Conservation (phyloP, 1,140 invertebrate species). For the Aphaenogaster ashmeadi region DNA sequence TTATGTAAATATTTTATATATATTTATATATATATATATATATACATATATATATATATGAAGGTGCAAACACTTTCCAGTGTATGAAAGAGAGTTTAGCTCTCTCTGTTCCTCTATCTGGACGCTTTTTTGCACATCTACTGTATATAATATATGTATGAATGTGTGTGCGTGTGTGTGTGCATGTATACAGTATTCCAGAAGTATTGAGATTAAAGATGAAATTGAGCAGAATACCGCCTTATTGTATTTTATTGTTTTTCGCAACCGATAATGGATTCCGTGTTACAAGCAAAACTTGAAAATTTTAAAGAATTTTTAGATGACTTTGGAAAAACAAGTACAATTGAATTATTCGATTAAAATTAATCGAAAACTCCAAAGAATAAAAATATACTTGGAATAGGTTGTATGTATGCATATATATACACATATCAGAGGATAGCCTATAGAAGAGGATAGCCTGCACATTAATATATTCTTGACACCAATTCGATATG, state of each 20-base stretch:
- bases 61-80: neutral
- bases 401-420: slow-evolving; percentile 21
- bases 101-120: neutral
- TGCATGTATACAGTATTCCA: slow-evolving; percentile 9
- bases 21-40: neutral
- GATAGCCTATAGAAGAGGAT: slow-evolving; percentile 65
- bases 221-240: neutral
- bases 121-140: neutral
- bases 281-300: neutral
- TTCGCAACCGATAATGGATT: neutral
- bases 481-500: slow-evolving; percentile 69
- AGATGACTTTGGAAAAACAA: neutral
- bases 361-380: neutral
- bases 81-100: neutral
- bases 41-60: neutral
- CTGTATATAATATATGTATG: slow-evolving; percentile 24
- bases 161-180: neutral
- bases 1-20: too few species aligned
- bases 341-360: neutral
- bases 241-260: slow-evolving; percentile 1
- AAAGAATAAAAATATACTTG: neutral
- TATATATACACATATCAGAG: slow-evolving; percentile 47
- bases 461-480: slow-evolving; percentile 78
- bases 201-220: neutral
- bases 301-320: slow-evolving; percentile 4